These are phyloP conservation scores for Gambusia holbrooki DNA, from an alignment of 2,113 vertebrate species.

Conservation along the genomic window DNA sequence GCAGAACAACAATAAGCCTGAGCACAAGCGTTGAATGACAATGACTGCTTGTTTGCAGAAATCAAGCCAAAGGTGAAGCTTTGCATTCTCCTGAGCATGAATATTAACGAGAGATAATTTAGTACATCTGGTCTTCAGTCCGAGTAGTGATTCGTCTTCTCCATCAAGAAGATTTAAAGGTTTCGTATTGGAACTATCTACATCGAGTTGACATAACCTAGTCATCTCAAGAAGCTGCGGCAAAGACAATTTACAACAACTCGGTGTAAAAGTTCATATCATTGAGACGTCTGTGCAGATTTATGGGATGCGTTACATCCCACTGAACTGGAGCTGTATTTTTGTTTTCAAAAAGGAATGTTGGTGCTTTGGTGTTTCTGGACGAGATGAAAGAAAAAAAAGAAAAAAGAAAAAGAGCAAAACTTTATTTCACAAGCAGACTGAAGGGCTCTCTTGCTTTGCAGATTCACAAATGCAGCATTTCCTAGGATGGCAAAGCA, in stretches of 20 bases:
- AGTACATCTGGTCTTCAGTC: background rate
- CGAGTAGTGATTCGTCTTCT: background rate
- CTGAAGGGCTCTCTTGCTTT: conserved; percentile 52
- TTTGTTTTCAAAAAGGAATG: conserved; percentile 33
- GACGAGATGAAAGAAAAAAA: conserved; percentile 57
- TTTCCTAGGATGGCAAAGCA: conserved; percentile 67
- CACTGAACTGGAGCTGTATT: conserved; percentile 11
- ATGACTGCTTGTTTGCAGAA: background rate
- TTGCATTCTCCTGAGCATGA: background rate
- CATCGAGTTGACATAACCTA: conserved; percentile 3
- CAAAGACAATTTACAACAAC: background rate
- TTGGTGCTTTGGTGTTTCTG: conserved; percentile 48
- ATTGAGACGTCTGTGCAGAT: conserved; percentile 4
- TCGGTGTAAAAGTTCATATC: conserved; percentile 19
- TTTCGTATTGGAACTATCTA: background rate
- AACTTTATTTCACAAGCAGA: conserved; percentile 70
- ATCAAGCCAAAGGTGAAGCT: background rate
- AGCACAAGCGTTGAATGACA: background rate
- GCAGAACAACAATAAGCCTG: background rate
- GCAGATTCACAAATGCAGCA: conserved; percentile 61
- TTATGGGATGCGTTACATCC: conserved; percentile 18
- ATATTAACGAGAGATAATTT: background rate
- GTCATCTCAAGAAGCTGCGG: background rate
- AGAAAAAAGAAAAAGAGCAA: conserved; percentile 21
- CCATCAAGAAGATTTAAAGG: background rate